These are phyloP conservation scores for Trachops cirrhosus DNA, from an alignment of 2,797 vertebrate species.

Conservation along the genomic window DNA sequence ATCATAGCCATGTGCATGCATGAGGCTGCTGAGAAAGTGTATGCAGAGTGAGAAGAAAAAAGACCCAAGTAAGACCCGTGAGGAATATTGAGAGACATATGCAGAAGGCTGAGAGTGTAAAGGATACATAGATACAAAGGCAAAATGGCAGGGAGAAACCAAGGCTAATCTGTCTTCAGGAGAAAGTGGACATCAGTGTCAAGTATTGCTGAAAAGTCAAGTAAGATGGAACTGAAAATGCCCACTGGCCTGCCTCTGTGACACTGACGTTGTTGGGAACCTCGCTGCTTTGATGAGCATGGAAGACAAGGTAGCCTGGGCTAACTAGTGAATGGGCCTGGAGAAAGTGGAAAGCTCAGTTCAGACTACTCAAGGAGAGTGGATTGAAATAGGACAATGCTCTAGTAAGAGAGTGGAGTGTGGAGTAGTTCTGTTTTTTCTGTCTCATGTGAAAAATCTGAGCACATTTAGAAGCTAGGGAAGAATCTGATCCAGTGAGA, in stretches of 20 bases:
- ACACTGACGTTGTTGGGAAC: rapidly evolving
- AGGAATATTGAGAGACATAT: not conserved
- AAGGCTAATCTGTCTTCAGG: not conserved
- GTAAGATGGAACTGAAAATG: not conserved
- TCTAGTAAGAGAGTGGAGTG: not conserved
- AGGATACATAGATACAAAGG: not conserved
- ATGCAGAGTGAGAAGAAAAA: not conserved
- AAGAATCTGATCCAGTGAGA: not conserved
- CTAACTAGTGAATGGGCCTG: not conserved
- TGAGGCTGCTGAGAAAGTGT: not conserved
- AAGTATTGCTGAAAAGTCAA: no score
- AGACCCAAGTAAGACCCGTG: not conserved
- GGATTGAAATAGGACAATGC: not conserved
- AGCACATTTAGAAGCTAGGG: not conserved
- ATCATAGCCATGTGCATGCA: not conserved
- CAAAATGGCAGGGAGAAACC: not conserved
- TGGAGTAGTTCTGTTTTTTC: not conserved
- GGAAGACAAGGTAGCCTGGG: not conserved
- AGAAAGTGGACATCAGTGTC: not conserved
- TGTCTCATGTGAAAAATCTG: not conserved
- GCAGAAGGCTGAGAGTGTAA: not conserved
- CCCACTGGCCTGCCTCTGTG: rapidly evolving
- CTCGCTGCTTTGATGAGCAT: not conserved
- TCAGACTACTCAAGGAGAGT: not conserved
- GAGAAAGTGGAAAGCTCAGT: not conserved